These are phyloP conservation scores for Phrixothrix hirtus DNA, from an alignment of 2,888 invertebrate species.

Conservation along the genomic window DNA sequence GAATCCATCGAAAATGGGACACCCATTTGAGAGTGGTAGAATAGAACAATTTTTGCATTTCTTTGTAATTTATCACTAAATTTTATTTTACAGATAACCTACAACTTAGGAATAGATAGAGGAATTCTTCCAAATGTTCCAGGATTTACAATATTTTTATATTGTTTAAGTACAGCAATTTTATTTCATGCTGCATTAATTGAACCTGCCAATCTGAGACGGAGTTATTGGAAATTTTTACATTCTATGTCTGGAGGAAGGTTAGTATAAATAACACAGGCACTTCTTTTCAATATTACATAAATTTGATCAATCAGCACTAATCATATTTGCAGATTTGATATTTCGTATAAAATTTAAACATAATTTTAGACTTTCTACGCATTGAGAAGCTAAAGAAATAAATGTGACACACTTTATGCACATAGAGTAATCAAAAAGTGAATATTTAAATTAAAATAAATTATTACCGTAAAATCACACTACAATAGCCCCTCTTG, in stretches of 20 bases:
- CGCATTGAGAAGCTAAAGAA: too few species aligned
- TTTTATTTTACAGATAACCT: slow-evolving; percentile 63
- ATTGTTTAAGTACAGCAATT: slow-evolving; percentile 75
- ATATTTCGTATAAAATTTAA: too few species aligned
- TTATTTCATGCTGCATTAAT: slow-evolving; percentile 78
- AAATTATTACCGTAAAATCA: too few species aligned
- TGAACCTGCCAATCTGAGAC: slow-evolving; percentile 76
- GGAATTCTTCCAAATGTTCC: slow-evolving; percentile 69
- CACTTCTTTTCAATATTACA: slow-evolving; percentile 58
- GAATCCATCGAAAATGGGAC: too few species aligned
- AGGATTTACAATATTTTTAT: slow-evolving; percentile 71
- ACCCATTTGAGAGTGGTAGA: too few species aligned
- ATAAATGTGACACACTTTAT: too few species aligned
- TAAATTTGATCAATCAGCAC: too few species aligned
- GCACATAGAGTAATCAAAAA: too few species aligned
- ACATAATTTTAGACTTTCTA: too few species aligned
- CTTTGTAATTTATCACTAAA: neutral
- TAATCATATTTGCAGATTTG: too few species aligned
- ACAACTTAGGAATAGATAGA: slow-evolving; percentile 69
- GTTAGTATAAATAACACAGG: slow-evolving; percentile 47
- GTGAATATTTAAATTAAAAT: too few species aligned
- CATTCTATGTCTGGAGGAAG: slow-evolving; percentile 72
- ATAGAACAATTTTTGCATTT: neutral
- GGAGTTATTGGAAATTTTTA: slow-evolving; percentile 84
- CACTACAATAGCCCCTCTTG: too few species aligned